These are phyloP conservation scores for Hydrolagus affinis DNA, from an alignment of 2,113 vertebrate species.

Conservation along the genomic window DNA sequence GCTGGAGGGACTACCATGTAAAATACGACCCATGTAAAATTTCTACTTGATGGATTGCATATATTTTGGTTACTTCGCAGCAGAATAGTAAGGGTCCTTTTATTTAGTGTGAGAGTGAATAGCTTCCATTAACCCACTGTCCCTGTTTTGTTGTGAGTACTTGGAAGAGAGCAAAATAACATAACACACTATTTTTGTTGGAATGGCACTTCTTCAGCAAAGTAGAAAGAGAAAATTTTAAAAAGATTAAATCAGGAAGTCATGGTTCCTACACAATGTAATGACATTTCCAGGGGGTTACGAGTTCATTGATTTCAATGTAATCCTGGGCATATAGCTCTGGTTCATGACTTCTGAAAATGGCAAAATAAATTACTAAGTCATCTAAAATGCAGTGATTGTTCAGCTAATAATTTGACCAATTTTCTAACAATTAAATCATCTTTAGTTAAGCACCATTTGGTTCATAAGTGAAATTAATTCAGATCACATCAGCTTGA, in stretches of 20 bases:
- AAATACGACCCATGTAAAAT: no score
- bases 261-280: background rate
- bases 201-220: background rate
- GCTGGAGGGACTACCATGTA: no score
- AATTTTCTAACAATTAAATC: slow-evolving; percentile 19
- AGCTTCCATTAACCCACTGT: no score
- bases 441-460: slow-evolving; percentile 1
- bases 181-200: no score
- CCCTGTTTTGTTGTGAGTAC: no score
- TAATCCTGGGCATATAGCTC: background rate
- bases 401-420: background rate
- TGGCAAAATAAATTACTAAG: background rate
- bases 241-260: no score
- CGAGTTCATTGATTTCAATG: background rate
- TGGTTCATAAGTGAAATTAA: slow-evolving; percentile 1
- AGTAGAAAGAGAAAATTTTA: no score
- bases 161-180: no score
- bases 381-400: background rate
- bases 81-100: no score
- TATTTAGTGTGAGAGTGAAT: no score
- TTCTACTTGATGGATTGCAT: no score
- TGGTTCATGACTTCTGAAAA: background rate
- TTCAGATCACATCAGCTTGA: background rate
- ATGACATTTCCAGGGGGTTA: background rate
- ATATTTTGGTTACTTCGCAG: no score